Evolutionary conservation across 2,888 invertebrate species (phyloP).

Genomic region (Kryphioiulus occultus): DNA sequence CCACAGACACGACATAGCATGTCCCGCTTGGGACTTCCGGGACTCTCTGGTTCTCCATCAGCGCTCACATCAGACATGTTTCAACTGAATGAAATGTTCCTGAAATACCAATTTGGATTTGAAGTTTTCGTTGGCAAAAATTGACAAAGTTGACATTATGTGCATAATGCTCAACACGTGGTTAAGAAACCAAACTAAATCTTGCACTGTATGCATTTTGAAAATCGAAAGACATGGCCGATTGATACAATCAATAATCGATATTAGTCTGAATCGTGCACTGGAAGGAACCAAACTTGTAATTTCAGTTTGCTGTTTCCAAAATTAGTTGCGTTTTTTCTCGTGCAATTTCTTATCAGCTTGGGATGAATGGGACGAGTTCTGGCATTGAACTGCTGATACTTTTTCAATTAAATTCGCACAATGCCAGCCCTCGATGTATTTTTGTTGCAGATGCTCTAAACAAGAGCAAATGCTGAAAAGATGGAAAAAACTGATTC

Average conservation of each 20-base stretch:
- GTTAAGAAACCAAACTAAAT: background rate
- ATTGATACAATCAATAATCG: background rate
- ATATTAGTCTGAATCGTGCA: background rate
- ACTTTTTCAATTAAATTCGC: slow-evolving; percentile 35
- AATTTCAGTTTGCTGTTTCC: background rate
- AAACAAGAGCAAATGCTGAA: slow-evolving; percentile 39
- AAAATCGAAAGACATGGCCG: background rate
- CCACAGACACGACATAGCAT: slow-evolving; percentile 85
- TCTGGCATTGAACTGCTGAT: background rate
- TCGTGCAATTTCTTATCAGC: background rate
- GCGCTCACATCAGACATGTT: slow-evolving; percentile 48
- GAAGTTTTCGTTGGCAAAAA: too few species aligned
- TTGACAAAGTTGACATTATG: too few species aligned
- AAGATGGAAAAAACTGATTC: slow-evolving; percentile 20
- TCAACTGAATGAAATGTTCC: background rate
- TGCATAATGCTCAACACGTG: background rate
- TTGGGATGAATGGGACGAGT: background rate
- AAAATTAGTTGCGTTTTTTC: background rate
- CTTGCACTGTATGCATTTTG: background rate
- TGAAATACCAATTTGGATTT: background rate
- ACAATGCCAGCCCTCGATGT: background rate
- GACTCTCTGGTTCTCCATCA: slow-evolving; percentile 43
- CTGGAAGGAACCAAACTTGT: background rate
- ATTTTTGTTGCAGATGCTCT: slow-evolving; percentile 35
- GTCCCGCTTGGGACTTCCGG: slow-evolving; percentile 62